Evolutionary conservation across 2,113 vertebrate genomes (phyloP), one percentile per base, ranked within the genome.

Genomic region (Poicephalus meyeri): DNA sequence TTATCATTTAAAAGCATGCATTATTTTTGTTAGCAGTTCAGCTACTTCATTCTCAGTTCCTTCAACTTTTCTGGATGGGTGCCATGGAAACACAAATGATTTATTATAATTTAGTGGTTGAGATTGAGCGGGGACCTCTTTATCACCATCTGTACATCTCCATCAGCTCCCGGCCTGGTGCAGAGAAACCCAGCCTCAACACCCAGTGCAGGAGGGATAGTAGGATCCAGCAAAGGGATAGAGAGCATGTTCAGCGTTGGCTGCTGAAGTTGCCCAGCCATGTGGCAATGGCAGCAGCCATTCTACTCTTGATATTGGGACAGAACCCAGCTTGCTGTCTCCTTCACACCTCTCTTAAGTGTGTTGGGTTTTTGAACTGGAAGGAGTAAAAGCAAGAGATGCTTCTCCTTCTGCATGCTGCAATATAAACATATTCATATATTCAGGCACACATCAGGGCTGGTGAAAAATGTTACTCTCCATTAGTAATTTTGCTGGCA

Each of bases 21-120:
- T 86, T 93, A 56, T 91, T 94, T 90, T 96, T 94, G 80, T 76
- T 86, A 86, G 77, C 61, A 76, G 77, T 69, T 93, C 86, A 72
- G 37, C 88, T 65, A 68, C 88, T 93, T 91, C 73, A 20, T 70
- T 86, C 83, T 74, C 44, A 17, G 31, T 81, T 91, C 73, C 74
- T 85, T 92, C 66, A 95, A 91, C 87, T 96, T 85, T 93, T 84
- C 89, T 92, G 91, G 93, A 85, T 0, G 37, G 52, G 52, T 95
- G 84, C 91, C 84, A 76, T 91, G 87, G 91, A 95, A 94, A 91
- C 93, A 41, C 41, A 44, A 81, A 66, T 14, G 50, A 81, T 79
- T 79, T 81, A 53, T 88, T 86, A 11, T 58, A 28, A 65, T 77
- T 65, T 50, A 87, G 73, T 66, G 65, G 44, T 1, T 83, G 61